Evolutionary conservation across 1,140 invertebrate genomes (phyloP), one percentile per base, ranked within the genome.

Genomic region (Brachionus sp.): DNA sequence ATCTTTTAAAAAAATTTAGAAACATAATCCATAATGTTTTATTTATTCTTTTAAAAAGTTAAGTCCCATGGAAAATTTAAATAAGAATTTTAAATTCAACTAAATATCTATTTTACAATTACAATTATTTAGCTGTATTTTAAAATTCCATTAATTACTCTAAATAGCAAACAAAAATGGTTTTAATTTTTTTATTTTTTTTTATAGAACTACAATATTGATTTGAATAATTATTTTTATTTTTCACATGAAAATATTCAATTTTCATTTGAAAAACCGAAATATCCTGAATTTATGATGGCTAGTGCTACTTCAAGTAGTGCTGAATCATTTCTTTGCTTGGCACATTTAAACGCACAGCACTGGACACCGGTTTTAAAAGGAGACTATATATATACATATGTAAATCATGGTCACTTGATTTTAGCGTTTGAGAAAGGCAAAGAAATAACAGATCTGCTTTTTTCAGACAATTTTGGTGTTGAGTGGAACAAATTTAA

Each of bases 231-330:
- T 35, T 39, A 73, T 73, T 73, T 73, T 7, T 42, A 73, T 42
- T 73, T 37, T 37, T 37, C 35, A 6, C 68, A 73, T 10, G 33
- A 73, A 16, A 39, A 39, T 5, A 23, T 39, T 73, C 68, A 73
- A 35, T 39, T 35, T 19, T 39, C 68, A 2, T 39, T 73, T 37
- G 33, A 39, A 16, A 39, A 73, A n/a, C 16, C 35, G 3, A 73
- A 73, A 73, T 73, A 39, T 39, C 68, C 68, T 35, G 68, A 73
- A 42, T 73, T 73, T 39, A 16, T 42, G 35, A 37, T 73, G 33
- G 68, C 68, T 5, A 73, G 33, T 2, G 33, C 33, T 6, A 35
- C 35, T 68, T 19, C 1, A 16, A 4, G 19, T 16, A 35, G 16
- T 0, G 2, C 33, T 12, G n/a, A 73, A 16, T 39, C 33, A 73